Conservation (phyloP, 2,113 vertebrate species). For the Rana temporaria region DNA sequence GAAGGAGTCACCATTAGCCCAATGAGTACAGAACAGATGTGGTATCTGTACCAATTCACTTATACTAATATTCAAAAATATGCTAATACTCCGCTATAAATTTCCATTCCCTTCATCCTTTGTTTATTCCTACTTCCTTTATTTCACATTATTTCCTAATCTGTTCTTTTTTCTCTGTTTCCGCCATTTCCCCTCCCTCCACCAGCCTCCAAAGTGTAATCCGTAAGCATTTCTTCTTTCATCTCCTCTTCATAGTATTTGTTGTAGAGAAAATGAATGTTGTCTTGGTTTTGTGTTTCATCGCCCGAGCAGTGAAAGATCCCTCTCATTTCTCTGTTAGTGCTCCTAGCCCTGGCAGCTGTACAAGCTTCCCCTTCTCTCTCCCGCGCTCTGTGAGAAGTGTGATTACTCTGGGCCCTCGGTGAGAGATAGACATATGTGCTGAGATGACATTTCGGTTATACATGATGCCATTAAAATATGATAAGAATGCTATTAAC, state of each 20-base stretch:
- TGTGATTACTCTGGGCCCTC: conserved; percentile 62
- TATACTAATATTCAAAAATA: no score
- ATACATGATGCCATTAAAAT: conserved; percentile 76
- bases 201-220: neutral
- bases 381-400: conserved; percentile 56
- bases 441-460: conserved; percentile 73
- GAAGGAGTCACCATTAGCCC: no score
- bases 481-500: conserved; percentile 76
- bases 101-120: neutral
- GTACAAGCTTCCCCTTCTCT: conserved; percentile 8
- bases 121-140: neutral
- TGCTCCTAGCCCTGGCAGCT: conserved; percentile 41
- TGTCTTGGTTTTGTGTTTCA: conserved; percentile 27
- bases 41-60: no score
- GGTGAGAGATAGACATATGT: conserved; percentile 71
- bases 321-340: conserved; percentile 40
- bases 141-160: neutral
- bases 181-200: neutral
- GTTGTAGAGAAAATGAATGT: conserved; percentile 42
- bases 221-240: conserved; percentile 23
- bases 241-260: conserved; percentile 33
- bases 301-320: conserved; percentile 36
- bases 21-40: no score
- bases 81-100: conserved; percentile 1
- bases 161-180: neutral